These are phyloP conservation scores for Parnassius glacialis DNA, from an alignment of 2,888 invertebrate species.

Conservation along the genomic window DNA sequence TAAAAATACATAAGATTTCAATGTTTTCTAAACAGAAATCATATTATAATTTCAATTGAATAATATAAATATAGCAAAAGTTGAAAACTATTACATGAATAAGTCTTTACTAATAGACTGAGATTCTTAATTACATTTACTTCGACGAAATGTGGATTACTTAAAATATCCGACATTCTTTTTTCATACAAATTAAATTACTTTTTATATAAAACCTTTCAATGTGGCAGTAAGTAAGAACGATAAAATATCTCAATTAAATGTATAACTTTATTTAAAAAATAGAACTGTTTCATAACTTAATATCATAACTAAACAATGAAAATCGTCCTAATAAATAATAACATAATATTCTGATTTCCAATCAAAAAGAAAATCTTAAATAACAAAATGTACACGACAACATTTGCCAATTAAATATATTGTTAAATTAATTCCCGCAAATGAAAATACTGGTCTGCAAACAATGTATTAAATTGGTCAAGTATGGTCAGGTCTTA, in stretches of 20 bases:
- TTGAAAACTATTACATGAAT: not conserved
- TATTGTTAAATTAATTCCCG: not conserved
- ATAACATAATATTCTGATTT: conserved; percentile 1
- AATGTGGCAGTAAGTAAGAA: not conserved
- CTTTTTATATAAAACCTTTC: too few species aligned
- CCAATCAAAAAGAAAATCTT: not conserved
- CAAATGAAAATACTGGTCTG: not conserved
- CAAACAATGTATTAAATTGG: conserved; percentile 1
- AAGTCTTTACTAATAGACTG: not conserved
- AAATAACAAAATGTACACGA: conserved; percentile 6
- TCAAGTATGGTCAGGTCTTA: conserved; percentile 27
- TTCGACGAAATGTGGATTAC: not conserved
- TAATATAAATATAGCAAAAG: not conserved
- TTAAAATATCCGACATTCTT: too few species aligned
- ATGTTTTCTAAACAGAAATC: not conserved
- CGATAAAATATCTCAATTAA: not conserved
- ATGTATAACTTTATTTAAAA: not conserved
- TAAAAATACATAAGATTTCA: conserved; percentile 3
- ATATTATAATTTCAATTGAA: not conserved
- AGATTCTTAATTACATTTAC: not conserved
- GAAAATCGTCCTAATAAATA: conserved; percentile 1
- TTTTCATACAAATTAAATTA: too few species aligned
- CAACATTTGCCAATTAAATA: conserved; percentile 1
- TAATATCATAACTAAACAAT: conserved; percentile 10
- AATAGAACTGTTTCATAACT: not conserved